Conservation (phyloP, 2,113 vertebrate genomes). For the Nibea albiflora region DNA sequence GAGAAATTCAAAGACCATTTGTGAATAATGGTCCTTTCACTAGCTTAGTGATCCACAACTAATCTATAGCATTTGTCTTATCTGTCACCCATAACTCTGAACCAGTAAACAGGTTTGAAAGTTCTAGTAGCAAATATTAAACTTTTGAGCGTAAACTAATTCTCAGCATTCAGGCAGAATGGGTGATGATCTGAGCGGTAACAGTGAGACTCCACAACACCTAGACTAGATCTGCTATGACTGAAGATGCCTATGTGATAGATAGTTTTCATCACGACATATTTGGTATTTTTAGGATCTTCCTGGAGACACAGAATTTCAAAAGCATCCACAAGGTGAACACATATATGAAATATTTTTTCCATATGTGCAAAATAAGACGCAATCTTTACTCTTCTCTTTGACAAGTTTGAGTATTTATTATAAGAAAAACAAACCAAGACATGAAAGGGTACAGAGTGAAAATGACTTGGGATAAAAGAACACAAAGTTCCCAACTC, state of each 20-base stretch:
- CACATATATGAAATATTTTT: too few relatives aligned
- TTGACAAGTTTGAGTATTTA: slow-evolving; percentile 52
- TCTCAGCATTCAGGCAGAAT: background rate
- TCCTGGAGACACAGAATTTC: too few relatives aligned
- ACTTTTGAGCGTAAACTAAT: background rate
- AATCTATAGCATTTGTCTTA: background rate
- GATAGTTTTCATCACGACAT: too few relatives aligned
- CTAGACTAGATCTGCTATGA: background rate
- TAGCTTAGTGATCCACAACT: background rate
- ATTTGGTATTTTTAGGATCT: background rate
- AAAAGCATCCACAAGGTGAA: too few relatives aligned
- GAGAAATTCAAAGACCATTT: background rate
- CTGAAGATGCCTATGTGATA: background rate
- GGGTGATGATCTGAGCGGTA: background rate
- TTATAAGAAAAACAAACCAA: slow-evolving; percentile 51
- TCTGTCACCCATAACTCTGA: background rate
- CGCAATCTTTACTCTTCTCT: background rate
- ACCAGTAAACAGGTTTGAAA: background rate
- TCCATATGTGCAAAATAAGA: background rate
- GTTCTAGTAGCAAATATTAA: background rate
- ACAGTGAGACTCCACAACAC: background rate
- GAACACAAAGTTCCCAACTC: slow-evolving; percentile 48
- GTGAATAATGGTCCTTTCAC: background rate
- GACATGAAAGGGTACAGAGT: slow-evolving; percentile 45
- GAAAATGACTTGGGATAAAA: slow-evolving; percentile 45